Evolutionary conservation across 2,797 vertebrate genomes (phyloP).

Genomic region (Pelodytes ibericus): DNA sequence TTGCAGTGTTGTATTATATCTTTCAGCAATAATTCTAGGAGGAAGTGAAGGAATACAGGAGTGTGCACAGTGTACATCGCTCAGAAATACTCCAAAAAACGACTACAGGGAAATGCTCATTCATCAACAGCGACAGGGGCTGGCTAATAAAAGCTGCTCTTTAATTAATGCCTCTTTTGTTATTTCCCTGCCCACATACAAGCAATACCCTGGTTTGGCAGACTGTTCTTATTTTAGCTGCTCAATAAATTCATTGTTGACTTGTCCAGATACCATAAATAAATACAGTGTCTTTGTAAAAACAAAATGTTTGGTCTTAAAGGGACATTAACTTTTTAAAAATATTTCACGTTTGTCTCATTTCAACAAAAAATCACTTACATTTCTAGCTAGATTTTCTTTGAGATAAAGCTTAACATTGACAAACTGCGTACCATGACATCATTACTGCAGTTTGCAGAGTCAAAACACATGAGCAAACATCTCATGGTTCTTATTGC

Average conservation of each 20-base stretch:
- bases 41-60: conserved; percentile 64
- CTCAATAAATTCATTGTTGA: conserved; percentile 11
- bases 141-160: conserved; percentile 67
- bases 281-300: background rate
- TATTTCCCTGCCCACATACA: conserved; percentile 62
- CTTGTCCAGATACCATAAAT: conserved; percentile 17
- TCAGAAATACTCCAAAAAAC: conserved; percentile 70
- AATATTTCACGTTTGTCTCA: too few relatives aligned
- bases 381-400: too few relatives aligned
- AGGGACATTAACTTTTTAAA: too few relatives aligned
- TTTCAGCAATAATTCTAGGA: conserved; percentile 66
- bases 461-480: too few relatives aligned
- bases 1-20: conserved; percentile 66
- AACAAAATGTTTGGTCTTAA: too few relatives aligned
- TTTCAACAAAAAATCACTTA: too few relatives aligned
- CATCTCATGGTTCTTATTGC: too few relatives aligned
- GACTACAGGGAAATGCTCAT: conserved; percentile 65
- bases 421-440: too few relatives aligned
- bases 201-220: background rate
- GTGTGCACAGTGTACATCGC: conserved; percentile 65
- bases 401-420: too few relatives aligned
- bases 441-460: too few relatives aligned
- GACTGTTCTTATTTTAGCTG: background rate
- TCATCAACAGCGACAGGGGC: conserved; percentile 66
- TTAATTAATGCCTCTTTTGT: conserved; percentile 58